A percentile compares a stretch with the other conserved stretches of the same genome.
Conservation (phyloP, 2,888 invertebrate species). For the Myopa testacea region DNA sequence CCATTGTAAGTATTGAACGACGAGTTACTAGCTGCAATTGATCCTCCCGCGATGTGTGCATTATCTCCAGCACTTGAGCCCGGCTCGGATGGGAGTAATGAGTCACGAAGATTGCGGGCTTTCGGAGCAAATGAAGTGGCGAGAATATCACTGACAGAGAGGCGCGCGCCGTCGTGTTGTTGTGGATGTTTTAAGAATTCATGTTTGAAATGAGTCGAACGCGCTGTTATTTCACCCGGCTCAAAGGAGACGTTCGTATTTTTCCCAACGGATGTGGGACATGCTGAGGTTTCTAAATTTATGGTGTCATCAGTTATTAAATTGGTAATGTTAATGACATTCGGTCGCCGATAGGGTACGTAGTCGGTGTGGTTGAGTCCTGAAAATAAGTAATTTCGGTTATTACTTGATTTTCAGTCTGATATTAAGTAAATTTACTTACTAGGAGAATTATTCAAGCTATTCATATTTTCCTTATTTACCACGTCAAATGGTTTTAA, state of each 20-base stretch:
- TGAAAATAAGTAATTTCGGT: constrained; percentile 23
- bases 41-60: background rate
- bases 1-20: constrained; percentile 47
- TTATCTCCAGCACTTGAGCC: background rate
- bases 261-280: constrained; percentile 46
- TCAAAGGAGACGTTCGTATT: constrained; percentile 61
- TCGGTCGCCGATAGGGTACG: constrained; percentile 52
- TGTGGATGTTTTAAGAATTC: background rate
- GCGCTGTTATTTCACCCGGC: constrained; percentile 65
- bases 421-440: background rate
- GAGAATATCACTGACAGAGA: constrained; percentile 65
- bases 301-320: constrained; percentile 64
- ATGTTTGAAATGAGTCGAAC: constrained; percentile 60
- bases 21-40: constrained; percentile 35
- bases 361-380: constrained; percentile 49
- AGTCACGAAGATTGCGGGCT: constrained; percentile 57
- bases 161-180: background rate
- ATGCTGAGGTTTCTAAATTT: constrained; percentile 57
- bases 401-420: background rate
- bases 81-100: constrained; percentile 44
- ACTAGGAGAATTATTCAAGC: constrained; percentile 8
- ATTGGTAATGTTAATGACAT: constrained; percentile 62
- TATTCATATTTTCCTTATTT: constrained; percentile 43
- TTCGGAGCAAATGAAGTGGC: constrained; percentile 62
- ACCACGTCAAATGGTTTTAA: constrained; percentile 44